phyloP scores from a whole-genome alignment of 2,113 vertebrate species.

The Brachypodius melanocephalos region DNA sequence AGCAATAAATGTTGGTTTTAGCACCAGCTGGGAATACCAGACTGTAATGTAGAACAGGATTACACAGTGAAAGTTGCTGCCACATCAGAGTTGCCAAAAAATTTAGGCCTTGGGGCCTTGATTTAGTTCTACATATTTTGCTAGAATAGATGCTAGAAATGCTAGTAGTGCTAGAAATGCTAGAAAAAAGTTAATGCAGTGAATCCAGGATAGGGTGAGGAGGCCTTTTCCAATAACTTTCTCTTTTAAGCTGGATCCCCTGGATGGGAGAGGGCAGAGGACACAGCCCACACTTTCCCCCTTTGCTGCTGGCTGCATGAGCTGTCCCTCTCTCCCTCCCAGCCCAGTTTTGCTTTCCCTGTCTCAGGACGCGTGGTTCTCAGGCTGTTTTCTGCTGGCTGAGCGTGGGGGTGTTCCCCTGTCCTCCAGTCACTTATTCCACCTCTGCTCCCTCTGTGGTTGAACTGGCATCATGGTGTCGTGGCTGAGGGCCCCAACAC shows the following conservation, averaged over 20 bases:
- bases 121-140: not conserved
- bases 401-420: too few species aligned
- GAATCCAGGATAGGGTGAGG: not conserved
- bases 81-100: not conserved
- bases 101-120: not conserved
- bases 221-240: not conserved
- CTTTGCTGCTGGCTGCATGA: not conserved
- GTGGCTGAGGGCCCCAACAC: not conserved
- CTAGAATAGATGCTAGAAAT: not conserved
- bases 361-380: not conserved
- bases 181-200: not conserved
- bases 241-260: not conserved
- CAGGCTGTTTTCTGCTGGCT: not conserved
- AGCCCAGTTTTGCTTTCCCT: not conserved
- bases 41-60: not conserved
- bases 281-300: accelerated
- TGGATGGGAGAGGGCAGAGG: not conserved
- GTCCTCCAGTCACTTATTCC: not conserved
- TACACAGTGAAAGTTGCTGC: not conserved
- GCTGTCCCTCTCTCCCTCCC: not conserved
- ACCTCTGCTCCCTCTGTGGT: not conserved
- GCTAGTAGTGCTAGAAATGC: not conserved
- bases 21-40: not conserved
- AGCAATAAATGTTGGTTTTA: not conserved
- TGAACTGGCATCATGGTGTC: not conserved